Conservation (phyloP, 2,113 vertebrate genomes). For the Zosterops hypoxanthus region DNA sequence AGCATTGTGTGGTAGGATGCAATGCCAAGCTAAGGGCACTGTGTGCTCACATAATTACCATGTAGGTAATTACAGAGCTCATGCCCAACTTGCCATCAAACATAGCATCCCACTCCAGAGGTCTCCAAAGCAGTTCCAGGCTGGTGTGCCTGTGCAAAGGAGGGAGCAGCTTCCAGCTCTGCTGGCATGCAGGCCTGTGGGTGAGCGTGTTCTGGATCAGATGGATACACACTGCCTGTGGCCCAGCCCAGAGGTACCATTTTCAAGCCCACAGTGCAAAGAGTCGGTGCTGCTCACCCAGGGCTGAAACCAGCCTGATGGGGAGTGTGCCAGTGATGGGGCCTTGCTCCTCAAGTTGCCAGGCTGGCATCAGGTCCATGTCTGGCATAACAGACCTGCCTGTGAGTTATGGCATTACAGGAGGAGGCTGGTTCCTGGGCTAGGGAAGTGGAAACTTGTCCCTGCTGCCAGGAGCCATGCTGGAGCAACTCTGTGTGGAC, state of each 20-base stretch:
- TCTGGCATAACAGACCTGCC: neutral
- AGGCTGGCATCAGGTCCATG: neutral
- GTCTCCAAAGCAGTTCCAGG: neutral
- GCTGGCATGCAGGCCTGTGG: rapidly evolving
- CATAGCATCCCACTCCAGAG: neutral
- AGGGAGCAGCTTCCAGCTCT: neutral
- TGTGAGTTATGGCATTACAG: rapidly evolving
- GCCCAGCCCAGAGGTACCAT: neutral
- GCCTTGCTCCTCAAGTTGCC: no score
- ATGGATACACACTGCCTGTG: neutral
- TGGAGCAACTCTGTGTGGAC: rapidly evolving
- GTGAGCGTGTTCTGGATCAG: rapidly evolving
- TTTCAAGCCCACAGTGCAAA: neutral
- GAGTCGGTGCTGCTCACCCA: neutral
- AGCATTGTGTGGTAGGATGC: neutral
- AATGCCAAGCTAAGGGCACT: neutral
- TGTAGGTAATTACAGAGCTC: slow-evolving; percentile 26
- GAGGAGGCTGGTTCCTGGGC: neutral
- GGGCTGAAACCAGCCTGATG: neutral
- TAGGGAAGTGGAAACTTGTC: neutral
- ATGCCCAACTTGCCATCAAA: neutral
- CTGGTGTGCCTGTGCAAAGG: neutral
- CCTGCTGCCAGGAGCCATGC: neutral
- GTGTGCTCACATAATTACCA: neutral
- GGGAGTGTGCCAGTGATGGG: rapidly evolving